Percentiles rank a stretch among this genome's conserved stretches.
These are phyloP conservation scores for Colletes latitarsis DNA, from an alignment of 1,140 invertebrate genomes.

Conservation along the genomic window DNA sequence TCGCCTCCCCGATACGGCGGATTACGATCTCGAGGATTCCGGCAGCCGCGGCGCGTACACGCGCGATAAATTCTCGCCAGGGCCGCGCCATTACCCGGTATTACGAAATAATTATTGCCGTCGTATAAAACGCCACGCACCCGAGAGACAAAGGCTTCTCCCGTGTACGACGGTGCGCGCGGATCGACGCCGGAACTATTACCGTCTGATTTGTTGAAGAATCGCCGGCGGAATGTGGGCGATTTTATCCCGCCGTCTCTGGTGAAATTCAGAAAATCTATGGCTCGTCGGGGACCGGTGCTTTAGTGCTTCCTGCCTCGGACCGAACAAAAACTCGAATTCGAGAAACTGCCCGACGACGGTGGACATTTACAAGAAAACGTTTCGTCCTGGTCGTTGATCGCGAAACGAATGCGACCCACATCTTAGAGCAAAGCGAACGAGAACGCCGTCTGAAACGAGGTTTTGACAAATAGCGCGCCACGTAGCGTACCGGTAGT, in stretches of 20 bases:
- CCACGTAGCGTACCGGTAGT: neutral
- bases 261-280: neutral
- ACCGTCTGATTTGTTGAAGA: conserved; percentile 50
- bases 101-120: conserved; percentile 64
- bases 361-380: too few species aligned
- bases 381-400: too few species aligned
- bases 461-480: neutral
- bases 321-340: too few species aligned
- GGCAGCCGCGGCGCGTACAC: conserved; percentile 38
- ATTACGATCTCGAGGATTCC: conserved; percentile 61
- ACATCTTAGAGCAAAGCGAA: too few species aligned
- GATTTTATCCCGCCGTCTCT: conserved; percentile 11
- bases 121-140: conserved; percentile 44
- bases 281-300: neutral
- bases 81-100: conserved; percentile 37
- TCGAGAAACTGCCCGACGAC: too few species aligned
- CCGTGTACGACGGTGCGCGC: conserved; percentile 2
- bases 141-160: conserved; percentile 53
- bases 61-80: conserved; percentile 56
- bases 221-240: conserved; percentile 16
- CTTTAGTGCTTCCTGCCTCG: neutral
- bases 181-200: conserved; percentile 23
- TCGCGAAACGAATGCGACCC: too few species aligned
- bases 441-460: neutral
- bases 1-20: conserved; percentile 36